A percentile compares a stretch with the other conserved stretches of the same genome.
These are phyloP conservation scores for Aselliscus stoliczkanus DNA, from an alignment of 2,797 vertebrate species.

Conservation along the genomic window DNA sequence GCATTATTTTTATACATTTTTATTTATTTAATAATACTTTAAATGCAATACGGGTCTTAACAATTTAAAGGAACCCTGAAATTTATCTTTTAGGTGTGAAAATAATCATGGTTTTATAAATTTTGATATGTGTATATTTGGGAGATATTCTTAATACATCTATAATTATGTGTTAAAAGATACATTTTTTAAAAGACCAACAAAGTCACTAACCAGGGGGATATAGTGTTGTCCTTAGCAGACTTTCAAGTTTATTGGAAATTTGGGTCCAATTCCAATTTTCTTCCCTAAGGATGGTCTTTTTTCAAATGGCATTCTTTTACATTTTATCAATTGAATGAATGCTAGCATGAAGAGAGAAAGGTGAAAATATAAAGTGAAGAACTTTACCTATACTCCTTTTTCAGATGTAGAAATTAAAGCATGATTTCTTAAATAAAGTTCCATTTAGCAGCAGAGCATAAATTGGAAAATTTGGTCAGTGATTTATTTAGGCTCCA, in stretches of 20 bases:
- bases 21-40: slow-evolving; percentile 23
- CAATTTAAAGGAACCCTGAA: slow-evolving; percentile 1
- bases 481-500: slow-evolving; percentile 66
- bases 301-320: slow-evolving; percentile 43
- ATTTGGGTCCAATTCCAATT: slow-evolving; percentile 36
- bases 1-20: neutral
- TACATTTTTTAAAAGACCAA: neutral
- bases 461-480: slow-evolving; percentile 61
- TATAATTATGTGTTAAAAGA: neutral
- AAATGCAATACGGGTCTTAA: neutral
- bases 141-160: neutral
- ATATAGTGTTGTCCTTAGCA: slow-evolving; percentile 10
- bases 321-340: neutral
- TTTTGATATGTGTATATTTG: neutral
- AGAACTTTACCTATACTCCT: slow-evolving; percentile 10
- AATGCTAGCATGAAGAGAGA: neutral
- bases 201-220: neutral
- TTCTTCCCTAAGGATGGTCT: neutral
- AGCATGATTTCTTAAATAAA: slow-evolving; percentile 40
- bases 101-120: slow-evolving; percentile 29
- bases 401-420: slow-evolving; percentile 56
- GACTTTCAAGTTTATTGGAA: neutral
- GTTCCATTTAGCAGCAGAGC: slow-evolving; percentile 48
- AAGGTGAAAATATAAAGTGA: slow-evolving; percentile 25
- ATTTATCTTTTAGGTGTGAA: neutral